phyloP scores from a whole-genome alignment of 1,140 invertebrate species.

The Olivierus martensii region DNA sequence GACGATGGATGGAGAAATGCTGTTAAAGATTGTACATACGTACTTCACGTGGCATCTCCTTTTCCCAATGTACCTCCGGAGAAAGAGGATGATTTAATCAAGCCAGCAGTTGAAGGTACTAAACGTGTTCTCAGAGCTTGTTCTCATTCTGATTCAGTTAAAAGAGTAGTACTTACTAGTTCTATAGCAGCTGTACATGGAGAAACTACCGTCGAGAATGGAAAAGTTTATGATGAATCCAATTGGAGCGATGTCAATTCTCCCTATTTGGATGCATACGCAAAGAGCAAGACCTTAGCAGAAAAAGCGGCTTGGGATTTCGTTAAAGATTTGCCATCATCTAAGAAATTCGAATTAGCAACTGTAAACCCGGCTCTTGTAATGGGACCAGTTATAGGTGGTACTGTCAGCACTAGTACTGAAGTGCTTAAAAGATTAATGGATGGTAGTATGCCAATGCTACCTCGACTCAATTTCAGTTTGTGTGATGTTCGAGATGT shows the following conservation, averaged over 20 bases:
- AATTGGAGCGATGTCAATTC: slow-evolving; percentile 36
- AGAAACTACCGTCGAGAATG: slow-evolving; percentile 23
- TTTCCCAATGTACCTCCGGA: slow-evolving; percentile 32
- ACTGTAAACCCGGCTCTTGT: slow-evolving; percentile 40
- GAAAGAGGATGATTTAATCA: slow-evolving; percentile 34
- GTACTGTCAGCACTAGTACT: slow-evolving; percentile 30
- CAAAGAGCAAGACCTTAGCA: slow-evolving; percentile 39
- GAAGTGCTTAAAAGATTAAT: slow-evolving; percentile 33
- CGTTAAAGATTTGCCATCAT: slow-evolving; percentile 32
- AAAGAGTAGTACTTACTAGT: slow-evolving; percentile 42
- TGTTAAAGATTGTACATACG: slow-evolving; percentile 35
- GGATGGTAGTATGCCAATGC: slow-evolving; percentile 15
- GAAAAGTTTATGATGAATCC: slow-evolving; percentile 34
- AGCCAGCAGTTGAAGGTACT: slow-evolving; percentile 43
- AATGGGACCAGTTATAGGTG: slow-evolving; percentile 37
- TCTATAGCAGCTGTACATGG: slow-evolving; percentile 39
- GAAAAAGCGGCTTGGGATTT: slow-evolving; percentile 45
- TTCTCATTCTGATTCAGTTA: slow-evolving; percentile 31
- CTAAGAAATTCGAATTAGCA: slow-evolving; percentile 38
- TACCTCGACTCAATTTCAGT: slow-evolving; percentile 29
- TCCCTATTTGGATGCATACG: slow-evolving; percentile 30
- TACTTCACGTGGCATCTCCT: slow-evolving; percentile 43
- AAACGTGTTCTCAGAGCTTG: slow-evolving; percentile 38
- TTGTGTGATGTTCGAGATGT: slow-evolving; percentile 43
- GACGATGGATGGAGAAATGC: slow-evolving; percentile 31